phyloP scores from a whole-genome alignment of 2,888 invertebrate genomes.

The Maniola hyperantus region DNA sequence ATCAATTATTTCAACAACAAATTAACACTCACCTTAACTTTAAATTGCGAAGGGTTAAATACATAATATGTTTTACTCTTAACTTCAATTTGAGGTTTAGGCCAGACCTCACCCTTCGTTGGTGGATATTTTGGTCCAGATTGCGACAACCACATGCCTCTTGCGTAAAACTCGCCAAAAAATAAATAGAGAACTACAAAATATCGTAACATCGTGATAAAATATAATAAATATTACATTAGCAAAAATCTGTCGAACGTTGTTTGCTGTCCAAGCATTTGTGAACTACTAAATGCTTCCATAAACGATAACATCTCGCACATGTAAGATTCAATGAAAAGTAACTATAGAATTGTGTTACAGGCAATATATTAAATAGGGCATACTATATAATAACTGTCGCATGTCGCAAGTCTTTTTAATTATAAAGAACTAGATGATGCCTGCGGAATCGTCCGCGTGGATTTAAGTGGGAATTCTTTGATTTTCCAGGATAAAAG shows the following conservation, averaged over 20 bases:
- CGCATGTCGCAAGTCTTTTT: no score
- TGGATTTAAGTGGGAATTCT: no score
- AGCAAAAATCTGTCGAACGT: neutral
- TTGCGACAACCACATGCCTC: slow-evolving; percentile 47
- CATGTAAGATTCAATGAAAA: neutral
- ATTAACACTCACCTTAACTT: slow-evolving; percentile 66
- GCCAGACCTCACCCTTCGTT: slow-evolving; percentile 87
- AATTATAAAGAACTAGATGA: no score
- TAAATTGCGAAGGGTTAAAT: slow-evolving; percentile 72
- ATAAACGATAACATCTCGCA: slow-evolving; percentile 3
- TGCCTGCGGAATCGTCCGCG: no score
- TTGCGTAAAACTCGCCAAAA: slow-evolving; percentile 21
- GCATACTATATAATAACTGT: no score
- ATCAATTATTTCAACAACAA: slow-evolving; percentile 32
- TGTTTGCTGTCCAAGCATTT: neutral
- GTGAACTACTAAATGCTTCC: neutral
- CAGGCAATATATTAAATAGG: neutral
- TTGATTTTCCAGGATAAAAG: no score
- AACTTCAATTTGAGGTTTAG: slow-evolving; percentile 81
- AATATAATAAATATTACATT: neutral
- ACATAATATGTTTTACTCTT: slow-evolving; percentile 65
- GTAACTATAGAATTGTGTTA: neutral
- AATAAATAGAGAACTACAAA: slow-evolving; percentile 20
- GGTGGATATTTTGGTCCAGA: slow-evolving; percentile 78
- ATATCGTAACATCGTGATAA: slow-evolving; percentile 25